Base-by-base conservation (phyloP, 2,797 vertebrate genomes). In the Catostomus latipinnis region DNA sequence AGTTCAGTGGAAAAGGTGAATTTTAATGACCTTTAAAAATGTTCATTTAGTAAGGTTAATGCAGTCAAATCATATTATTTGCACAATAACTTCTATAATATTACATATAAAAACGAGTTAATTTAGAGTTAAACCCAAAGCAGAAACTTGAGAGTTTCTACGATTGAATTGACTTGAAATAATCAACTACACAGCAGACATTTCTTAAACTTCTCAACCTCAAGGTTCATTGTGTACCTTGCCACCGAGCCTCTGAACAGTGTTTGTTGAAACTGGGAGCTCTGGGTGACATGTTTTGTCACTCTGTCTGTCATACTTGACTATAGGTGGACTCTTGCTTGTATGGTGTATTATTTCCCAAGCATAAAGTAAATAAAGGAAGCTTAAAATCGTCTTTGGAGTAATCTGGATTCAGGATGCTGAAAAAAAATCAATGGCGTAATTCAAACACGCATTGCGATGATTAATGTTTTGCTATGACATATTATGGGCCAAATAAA, bases 351-450 rank as follows among this genome's bases (percentile, higher is more conserved):
- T 90, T 86, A 84, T 86, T 56, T 67, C 72, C 48, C 56, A 88
- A 63, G 53, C 81, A 74, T 61, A 89, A 11, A 11, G 77, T 76
- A 90, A 91, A 92, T 78, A 91, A 8, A 76, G 34, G 61, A 71
- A 74, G 85, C 56, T 84, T 81, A 79, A 84, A 63, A 70, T 74
- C 61, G 52, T 49, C 78, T 63, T 70, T 75, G 79, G 80, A 34
- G 76, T 74, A 81, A 89, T 86, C 85, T 70, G 2, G 18, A 14
- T 92, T 79, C 90, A 91, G 91, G 91, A 93, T 92, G 75, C 88
- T 81, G 84, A 66, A 52, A 58, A 53, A 11, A 69, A 53, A 62
- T 72, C 22, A 75, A 74, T 57, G 68, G 34, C 22, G 4, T 58
- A 83, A 87, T 68, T 82, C 69, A 86, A 81, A 86, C 81, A 86